Percentiles rank a stretch among this genome's conserved stretches.
Conservation (phyloP, 1,140 invertebrate species). For the Triops longicaudatus region DNA sequence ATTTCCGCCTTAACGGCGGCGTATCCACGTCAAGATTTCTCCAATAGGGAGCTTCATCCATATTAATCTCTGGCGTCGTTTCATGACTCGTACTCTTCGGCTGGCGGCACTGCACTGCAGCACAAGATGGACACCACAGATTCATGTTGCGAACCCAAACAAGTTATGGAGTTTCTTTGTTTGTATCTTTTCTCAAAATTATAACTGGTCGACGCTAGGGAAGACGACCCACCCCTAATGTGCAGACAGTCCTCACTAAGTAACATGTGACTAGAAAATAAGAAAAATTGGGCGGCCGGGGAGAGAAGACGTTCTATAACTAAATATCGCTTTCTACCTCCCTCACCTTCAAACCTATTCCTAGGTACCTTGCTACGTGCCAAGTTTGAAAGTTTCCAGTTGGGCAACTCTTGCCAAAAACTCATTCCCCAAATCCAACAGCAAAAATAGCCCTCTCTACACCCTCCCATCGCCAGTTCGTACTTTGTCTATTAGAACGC, state of each 20-base stretch:
- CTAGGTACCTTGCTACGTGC: not conserved
- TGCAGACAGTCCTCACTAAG: not conserved
- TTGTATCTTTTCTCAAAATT: too few relatives aligned
- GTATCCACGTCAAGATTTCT: slow-evolving; percentile 21
- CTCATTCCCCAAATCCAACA: not conserved
- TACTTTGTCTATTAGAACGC: too few relatives aligned
- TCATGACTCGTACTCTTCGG: not conserved
- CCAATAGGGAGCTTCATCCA: slow-evolving; percentile 19
- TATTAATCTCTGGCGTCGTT: not conserved
- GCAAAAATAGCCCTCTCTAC: not conserved
- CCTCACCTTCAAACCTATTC: not conserved
- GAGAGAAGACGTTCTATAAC: not conserved
- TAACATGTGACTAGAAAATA: not conserved
- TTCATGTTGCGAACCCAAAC: not conserved
- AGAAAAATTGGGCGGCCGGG: not conserved
- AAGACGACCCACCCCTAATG: too few relatives aligned
- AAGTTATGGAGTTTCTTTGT: too few relatives aligned
- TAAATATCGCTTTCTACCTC: not conserved
- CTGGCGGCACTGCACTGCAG: not conserved
- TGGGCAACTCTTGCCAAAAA: not conserved
- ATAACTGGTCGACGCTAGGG: too few relatives aligned
- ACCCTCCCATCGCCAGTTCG: not conserved
- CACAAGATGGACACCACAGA: not conserved
- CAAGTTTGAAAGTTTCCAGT: not conserved
- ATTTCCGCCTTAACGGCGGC: slow-evolving; percentile 16